A percentile compares a stretch with the other conserved stretches of the same genome.
Evolutionary conservation across 23 tunicate species (phyloP).

Genomic region (Styela plicata): DNA sequence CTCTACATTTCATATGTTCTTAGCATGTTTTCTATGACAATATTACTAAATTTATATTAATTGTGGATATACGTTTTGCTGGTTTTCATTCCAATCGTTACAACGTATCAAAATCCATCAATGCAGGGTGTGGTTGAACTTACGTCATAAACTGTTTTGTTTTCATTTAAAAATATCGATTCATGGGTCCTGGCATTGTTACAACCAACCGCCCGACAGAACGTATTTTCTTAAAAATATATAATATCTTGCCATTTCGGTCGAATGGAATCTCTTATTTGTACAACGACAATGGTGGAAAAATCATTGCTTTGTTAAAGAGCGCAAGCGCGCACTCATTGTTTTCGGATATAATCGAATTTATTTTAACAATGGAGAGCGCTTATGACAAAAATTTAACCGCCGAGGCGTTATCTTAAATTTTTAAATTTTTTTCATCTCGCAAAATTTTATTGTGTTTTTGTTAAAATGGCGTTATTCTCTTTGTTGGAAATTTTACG

Average conservation of each 20-base stretch:
- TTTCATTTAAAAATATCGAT: slow-evolving; percentile 27
- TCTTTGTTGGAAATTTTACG: neutral
- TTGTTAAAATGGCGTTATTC: no score
- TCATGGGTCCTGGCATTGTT: slow-evolving; percentile 5
- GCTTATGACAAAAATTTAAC: neutral
- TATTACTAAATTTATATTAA: no score
- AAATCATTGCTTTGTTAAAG: slow-evolving; percentile 4
- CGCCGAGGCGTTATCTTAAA: neutral
- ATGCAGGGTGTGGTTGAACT: slow-evolving; percentile 23
- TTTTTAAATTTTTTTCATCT: neutral
- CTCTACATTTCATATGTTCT: no score
- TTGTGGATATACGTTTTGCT: no score
- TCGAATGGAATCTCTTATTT: neutral
- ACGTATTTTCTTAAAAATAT: slow-evolving; percentile 10
- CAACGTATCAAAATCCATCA: no score
- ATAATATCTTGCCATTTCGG: neutral
- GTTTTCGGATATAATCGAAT: slow-evolving; percentile 1
- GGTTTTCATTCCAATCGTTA: neutral
- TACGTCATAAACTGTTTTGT: slow-evolving; percentile 26
- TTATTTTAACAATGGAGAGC: neutral
- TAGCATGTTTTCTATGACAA: no score
- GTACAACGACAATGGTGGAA: slow-evolving; percentile 6
- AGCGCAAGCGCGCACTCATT: neutral
- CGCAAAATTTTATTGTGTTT: no score
- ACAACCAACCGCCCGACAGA: slow-evolving; percentile 25